phyloP scores from a whole-genome alignment of 2,888 invertebrate species.

The Junonia oenone region DNA sequence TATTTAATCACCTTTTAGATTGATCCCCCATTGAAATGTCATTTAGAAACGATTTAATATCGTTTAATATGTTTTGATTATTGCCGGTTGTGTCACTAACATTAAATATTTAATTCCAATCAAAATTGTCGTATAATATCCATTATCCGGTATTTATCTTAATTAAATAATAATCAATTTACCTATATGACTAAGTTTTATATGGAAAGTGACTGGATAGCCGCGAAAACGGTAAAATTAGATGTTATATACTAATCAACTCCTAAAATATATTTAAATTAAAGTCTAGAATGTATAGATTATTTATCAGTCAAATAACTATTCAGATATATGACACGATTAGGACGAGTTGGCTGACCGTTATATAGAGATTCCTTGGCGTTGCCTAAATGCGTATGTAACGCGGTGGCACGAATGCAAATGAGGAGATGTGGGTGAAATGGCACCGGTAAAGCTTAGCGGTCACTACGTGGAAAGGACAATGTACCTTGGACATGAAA shows the following conservation, averaged over 20 bases:
- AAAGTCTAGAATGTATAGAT: neutral
- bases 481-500: neutral
- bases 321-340: constrained; percentile 10
- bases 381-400: constrained; percentile 54
- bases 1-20: too few relatives aligned
- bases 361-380: constrained; percentile 58
- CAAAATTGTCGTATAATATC: neutral
- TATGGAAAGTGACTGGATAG: too few relatives aligned
- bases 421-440: constrained; percentile 55
- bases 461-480: constrained; percentile 6
- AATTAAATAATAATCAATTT: too few relatives aligned
- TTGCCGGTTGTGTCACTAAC: neutral
- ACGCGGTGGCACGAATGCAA: constrained; percentile 55
- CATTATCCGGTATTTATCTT: too few relatives aligned
- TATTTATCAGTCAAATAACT: neutral
- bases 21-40: neutral
- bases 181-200: too few relatives aligned
- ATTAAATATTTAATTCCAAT: neutral
- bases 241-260: neutral
- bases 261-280: neutral
- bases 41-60: neutral
- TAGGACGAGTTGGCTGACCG: constrained; percentile 49
- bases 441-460: constrained; percentile 9
- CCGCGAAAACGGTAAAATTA: too few relatives aligned
- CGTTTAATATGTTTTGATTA: neutral